Conservation (phyloP, 2,113 vertebrate species). For the Atherinomorus stipes region DNA sequence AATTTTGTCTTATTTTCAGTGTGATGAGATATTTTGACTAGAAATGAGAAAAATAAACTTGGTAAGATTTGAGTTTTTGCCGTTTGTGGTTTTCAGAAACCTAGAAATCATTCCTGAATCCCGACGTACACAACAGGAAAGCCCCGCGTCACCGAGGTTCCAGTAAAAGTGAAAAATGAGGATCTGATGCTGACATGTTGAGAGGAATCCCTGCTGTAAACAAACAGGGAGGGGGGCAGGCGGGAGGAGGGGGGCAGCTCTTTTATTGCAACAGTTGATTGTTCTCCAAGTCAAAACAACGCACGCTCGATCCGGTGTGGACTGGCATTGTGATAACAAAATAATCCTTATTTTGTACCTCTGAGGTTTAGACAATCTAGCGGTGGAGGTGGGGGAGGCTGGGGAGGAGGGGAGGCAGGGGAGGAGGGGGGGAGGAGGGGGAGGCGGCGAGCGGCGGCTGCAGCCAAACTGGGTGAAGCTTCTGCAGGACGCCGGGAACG, state of each 20-base stretch:
- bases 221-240: constrained; percentile 49
- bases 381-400: constrained; percentile 49
- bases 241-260: constrained; percentile 11
- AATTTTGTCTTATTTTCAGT: too few relatives aligned
- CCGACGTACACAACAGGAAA: constrained; percentile 1
- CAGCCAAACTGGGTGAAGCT: constrained; percentile 48
- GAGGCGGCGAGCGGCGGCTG: constrained; percentile 5
- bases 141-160: neutral
- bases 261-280: constrained; percentile 76
- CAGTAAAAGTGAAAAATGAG: constrained; percentile 15
- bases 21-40: too few relatives aligned
- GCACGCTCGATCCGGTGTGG: constrained; percentile 51
- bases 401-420: too few relatives aligned
- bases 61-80: too few relatives aligned
- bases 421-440: constrained; percentile 52
- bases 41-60: too few relatives aligned
- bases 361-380: constrained; percentile 61
- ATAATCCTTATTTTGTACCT: constrained; percentile 70
- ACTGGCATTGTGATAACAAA: constrained; percentile 78
- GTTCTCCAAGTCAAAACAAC: constrained; percentile 79
- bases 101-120: constrained; percentile 14
- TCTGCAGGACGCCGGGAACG: constrained; percentile 48
- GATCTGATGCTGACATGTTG: constrained; percentile 26
- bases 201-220: constrained; percentile 59
- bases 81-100: too few relatives aligned